These are phyloP conservation scores for Lutraria rhynchaena DNA, from an alignment of 1,140 invertebrate genomes.

Conservation along the genomic window DNA sequence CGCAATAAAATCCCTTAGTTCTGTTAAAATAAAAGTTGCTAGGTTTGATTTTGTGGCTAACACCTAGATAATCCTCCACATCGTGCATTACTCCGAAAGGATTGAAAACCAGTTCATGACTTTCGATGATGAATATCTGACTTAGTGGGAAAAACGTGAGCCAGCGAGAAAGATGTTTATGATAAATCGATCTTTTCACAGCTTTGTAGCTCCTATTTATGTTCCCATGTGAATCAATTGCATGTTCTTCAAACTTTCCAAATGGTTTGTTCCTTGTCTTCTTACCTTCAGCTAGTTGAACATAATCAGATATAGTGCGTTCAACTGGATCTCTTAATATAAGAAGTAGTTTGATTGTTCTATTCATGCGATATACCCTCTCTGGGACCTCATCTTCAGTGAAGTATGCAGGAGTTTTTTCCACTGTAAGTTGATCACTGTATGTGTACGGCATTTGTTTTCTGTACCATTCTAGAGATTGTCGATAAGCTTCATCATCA, in stretches of 20 bases:
- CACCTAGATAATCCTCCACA: constrained; percentile 92
- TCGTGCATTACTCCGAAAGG: constrained; percentile 92
- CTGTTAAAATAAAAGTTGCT: constrained; percentile 86
- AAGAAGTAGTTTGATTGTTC: constrained; percentile 91
- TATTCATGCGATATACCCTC: constrained; percentile 93
- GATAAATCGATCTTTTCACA: constrained; percentile 92
- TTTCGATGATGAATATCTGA: constrained; percentile 93
- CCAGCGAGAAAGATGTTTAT: constrained; percentile 92
- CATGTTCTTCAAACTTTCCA: constrained; percentile 74
- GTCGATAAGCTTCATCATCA: constrained; percentile 77
- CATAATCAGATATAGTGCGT: constrained; percentile 95
- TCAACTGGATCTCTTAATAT: constrained; percentile 96
- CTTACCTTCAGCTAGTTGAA: constrained; percentile 84
- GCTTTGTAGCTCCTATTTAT: constrained; percentile 83
- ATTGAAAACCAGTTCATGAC: constrained; percentile 91
- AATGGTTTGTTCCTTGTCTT: constrained; percentile 59
- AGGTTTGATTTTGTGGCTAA: constrained; percentile 91
- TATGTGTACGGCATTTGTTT: constrained; percentile 78
- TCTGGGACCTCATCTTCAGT: constrained; percentile 87
- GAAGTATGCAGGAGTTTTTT: constrained; percentile 84
- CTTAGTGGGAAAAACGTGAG: constrained; percentile 89
- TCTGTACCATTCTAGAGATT: constrained; percentile 83
- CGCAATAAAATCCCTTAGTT: constrained; percentile 82
- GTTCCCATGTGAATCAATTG: constrained; percentile 68
- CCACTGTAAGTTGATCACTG: constrained; percentile 81